phyloP scores from a whole-genome alignment of 2,113 vertebrate species.

The Zosterops lateralis region DNA sequence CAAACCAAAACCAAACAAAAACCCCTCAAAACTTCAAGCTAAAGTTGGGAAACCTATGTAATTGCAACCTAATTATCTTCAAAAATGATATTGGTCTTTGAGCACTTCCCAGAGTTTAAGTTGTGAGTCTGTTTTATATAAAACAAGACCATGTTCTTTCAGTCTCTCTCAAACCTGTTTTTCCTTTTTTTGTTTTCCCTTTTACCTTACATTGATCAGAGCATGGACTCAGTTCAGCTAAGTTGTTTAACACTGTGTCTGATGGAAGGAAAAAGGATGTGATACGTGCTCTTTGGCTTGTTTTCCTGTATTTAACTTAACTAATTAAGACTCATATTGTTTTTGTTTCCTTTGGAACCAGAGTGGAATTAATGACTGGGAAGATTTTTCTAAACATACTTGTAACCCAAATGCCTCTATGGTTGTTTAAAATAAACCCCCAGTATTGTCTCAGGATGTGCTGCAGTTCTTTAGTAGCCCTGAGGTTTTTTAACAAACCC shows the following conservation, averaged over 20 bases:
- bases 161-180: background rate
- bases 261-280: background rate
- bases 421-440: background rate
- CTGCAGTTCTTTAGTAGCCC: background rate
- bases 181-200: background rate
- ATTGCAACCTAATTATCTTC: background rate
- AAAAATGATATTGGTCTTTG: background rate
- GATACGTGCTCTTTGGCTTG: background rate
- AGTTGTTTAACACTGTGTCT: background rate
- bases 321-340: background rate
- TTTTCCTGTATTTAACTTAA: background rate
- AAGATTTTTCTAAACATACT: background rate
- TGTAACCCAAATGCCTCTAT: background rate
- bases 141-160: background rate
- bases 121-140: background rate
- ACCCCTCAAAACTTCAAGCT: rapidly evolving
- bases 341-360: background rate
- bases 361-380: background rate
- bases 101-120: background rate
- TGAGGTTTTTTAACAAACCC: background rate
- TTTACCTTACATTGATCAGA: background rate
- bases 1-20: background rate
- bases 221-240: background rate
- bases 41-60: background rate
- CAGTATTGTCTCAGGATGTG: background rate